A percentile compares a stretch with the other conserved stretches of the same genome.
Evolutionary conservation across 2,797 vertebrate genomes (phyloP).

Genomic region (Avahi laniger): DNA sequence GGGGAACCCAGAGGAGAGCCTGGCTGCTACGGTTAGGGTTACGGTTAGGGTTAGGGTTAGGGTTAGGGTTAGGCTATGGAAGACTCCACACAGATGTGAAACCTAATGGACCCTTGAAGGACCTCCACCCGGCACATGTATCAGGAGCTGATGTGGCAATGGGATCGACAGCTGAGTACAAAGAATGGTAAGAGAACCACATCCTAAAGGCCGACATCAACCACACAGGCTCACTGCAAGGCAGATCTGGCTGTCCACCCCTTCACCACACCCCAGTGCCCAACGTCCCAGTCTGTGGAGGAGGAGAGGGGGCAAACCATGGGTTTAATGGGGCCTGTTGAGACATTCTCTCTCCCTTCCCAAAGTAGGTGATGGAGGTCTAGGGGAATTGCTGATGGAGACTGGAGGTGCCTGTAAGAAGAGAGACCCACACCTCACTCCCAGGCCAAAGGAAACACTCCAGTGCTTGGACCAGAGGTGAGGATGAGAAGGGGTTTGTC

Average conservation of each 20-base stretch:
- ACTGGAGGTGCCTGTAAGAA: not conserved
- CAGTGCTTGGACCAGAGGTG: not conserved
- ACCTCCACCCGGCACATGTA: not conserved
- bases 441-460: not conserved
- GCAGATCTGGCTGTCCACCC: not conserved
- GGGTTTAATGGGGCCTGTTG: not conserved
- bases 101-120: not conserved
- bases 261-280: not conserved
- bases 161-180: not conserved
- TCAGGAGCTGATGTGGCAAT: not conserved
- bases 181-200: not conserved
- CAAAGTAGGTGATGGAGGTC: not conserved
- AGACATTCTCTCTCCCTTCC: not conserved
- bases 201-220: not conserved
- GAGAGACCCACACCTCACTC: not conserved
- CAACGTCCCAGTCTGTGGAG: accelerated
- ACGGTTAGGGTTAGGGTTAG: too few species aligned
- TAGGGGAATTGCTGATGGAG: not conserved
- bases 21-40: not conserved
- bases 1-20: not conserved
- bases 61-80: not conserved
- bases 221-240: not conserved
- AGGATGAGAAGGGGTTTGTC: not conserved
- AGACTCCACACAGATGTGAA: not conserved
- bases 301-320: not conserved